phyloP scores from a whole-genome alignment of 2,797 vertebrate genomes.

The Thamnophis elegans region DNA sequence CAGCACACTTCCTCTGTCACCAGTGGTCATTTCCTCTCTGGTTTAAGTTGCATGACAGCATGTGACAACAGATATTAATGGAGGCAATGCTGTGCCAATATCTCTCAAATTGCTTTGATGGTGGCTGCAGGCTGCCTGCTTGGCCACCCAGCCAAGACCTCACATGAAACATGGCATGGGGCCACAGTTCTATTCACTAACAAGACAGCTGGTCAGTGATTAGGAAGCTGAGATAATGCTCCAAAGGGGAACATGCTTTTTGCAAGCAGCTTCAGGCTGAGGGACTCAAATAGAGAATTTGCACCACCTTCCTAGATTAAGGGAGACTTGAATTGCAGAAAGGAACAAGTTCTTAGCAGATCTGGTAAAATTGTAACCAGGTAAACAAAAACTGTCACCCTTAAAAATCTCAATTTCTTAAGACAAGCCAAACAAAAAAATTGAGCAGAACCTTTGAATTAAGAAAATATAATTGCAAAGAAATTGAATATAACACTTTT shows the following conservation, averaged over 20 bases:
- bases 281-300: conserved; percentile 52
- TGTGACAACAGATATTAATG: conserved; percentile 82
- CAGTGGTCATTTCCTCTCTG: conserved; percentile 82
- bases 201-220: conserved; percentile 97
- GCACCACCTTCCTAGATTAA: conserved; percentile 44
- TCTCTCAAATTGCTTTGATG: conserved; percentile 79
- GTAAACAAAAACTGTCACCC: conserved; percentile 11
- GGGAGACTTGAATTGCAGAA: not conserved
- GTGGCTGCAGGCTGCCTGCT: conserved; percentile 80
- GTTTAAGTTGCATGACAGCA: conserved; percentile 82
- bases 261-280: conserved; percentile 62
- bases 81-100: conserved; percentile 81
- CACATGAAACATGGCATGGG: conserved; percentile 95
- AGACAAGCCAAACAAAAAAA: conserved; percentile 12
- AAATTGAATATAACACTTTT: not conserved
- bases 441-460: conserved; percentile 39
- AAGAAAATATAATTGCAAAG: conserved; percentile 36
- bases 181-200: conserved; percentile 89
- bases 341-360: conserved; percentile 40
- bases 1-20: conserved; percentile 65
- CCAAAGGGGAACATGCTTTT: conserved; percentile 73
- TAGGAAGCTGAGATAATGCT: conserved; percentile 86
- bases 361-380: conserved; percentile 21
- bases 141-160: conserved; percentile 91
- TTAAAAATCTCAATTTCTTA: not conserved